phyloP scores from a whole-genome alignment of 2,888 invertebrate genomes.

The Melipona bicolor region DNA sequence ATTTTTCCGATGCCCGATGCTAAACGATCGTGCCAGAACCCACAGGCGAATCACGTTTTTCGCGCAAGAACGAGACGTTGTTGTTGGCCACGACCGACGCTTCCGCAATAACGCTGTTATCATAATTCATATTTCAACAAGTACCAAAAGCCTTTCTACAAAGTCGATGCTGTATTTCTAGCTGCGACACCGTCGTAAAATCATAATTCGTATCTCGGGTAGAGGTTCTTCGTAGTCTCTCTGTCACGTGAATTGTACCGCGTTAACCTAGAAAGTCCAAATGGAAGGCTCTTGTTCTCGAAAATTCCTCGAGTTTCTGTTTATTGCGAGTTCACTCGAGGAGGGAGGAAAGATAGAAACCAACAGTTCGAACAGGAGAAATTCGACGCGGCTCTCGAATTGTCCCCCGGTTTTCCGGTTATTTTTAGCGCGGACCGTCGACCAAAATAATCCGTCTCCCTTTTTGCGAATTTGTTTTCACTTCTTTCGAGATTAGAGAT shows the following conservation, averaged over 20 bases:
- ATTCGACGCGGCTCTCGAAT: background rate
- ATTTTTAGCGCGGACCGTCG: background rate
- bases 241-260: too few relatives aligned
- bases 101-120: slow-evolving; percentile 49
- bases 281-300: background rate
- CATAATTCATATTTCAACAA: slow-evolving; percentile 46
- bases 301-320: background rate
- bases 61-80: slow-evolving; percentile 26
- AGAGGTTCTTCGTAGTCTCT: too few relatives aligned
- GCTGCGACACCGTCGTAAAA: background rate
- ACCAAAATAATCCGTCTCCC: background rate
- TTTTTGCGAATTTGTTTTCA: background rate
- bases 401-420: slow-evolving; percentile 8
- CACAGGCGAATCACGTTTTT: slow-evolving; percentile 5
- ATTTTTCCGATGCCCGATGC: slow-evolving; percentile 19
- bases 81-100: slow-evolving; percentile 30
- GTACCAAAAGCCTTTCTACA: background rate
- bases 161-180: slow-evolving; percentile 5
- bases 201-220: background rate
- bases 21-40: slow-evolving; percentile 26
- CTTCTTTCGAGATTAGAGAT: background rate
- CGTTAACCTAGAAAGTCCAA: background rate
- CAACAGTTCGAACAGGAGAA: background rate
- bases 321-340: background rate
- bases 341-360: background rate